These are phyloP conservation scores for Pseudotriccus pelzelni DNA, from an alignment of 2,797 vertebrate genomes.

Conservation along the genomic window DNA sequence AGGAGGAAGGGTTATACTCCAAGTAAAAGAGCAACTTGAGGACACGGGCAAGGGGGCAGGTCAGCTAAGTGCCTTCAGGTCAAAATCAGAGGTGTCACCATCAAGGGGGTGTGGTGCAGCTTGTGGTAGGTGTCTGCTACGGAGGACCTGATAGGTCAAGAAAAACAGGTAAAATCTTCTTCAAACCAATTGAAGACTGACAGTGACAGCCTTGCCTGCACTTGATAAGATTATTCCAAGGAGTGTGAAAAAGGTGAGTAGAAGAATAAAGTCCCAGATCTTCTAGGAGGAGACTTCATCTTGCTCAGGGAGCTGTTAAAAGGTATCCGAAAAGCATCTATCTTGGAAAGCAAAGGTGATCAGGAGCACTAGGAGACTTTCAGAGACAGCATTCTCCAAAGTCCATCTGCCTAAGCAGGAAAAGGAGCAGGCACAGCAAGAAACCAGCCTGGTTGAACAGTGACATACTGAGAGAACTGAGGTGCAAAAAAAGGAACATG, in stretches of 20 bases:
- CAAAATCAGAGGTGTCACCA: neutral
- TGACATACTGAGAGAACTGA: neutral
- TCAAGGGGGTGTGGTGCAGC: neutral
- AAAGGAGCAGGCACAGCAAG: neutral
- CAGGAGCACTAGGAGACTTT: neutral
- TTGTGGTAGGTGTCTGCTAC: neutral
- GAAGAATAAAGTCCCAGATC: neutral
- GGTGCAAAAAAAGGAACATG: neutral
- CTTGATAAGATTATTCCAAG: neutral
- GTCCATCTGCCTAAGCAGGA: neutral
- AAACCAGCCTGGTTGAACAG: neutral
- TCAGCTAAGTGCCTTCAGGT: neutral
- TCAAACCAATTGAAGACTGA: neutral
- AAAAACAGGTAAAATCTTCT: neutral
- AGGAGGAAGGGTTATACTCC: neutral
- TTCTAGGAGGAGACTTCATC: neutral
- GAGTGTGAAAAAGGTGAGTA: neutral
- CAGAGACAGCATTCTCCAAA: neutral
- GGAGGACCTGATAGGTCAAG: neutral
- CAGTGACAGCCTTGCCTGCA: neutral
- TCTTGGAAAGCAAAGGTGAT: neutral
- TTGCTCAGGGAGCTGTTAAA: neutral
- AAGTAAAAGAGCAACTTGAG: neutral
- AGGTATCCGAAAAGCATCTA: neutral
- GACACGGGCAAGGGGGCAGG: neutral